Evolutionary conservation across 2,797 vertebrate genomes (phyloP).

Genomic region (Percopsis omiscomaycus): DNA sequence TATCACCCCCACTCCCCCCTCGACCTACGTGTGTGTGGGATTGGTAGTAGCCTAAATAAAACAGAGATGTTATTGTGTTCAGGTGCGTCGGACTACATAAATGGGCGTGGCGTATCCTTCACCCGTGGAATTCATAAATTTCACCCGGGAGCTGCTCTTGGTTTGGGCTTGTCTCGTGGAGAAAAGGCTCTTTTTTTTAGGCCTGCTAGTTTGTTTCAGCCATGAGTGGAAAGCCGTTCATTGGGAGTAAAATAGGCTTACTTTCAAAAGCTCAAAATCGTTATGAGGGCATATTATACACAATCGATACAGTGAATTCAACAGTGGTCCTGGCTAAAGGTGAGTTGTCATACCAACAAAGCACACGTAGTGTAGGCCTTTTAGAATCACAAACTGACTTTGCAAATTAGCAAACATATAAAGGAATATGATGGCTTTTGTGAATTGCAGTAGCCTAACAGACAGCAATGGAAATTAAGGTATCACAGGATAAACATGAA

Average conservation of each 20-base stretch:
- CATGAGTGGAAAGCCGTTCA: slow-evolving; percentile 87
- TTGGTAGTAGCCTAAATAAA: too few species aligned
- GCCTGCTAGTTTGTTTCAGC: not conserved
- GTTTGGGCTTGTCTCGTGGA: not conserved
- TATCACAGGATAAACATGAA: too few species aligned
- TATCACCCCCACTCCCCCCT: too few species aligned
- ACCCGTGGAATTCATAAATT: slow-evolving; percentile 50
- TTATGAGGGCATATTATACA: slow-evolving; percentile 94
- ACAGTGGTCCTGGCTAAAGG: slow-evolving; percentile 89
- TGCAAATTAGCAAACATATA: not conserved
- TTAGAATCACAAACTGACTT: not conserved
- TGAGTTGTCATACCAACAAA: slow-evolving; percentile 50
- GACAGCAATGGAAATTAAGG: too few species aligned
- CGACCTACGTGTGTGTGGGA: too few species aligned
- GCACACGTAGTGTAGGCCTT: too few species aligned
- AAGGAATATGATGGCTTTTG: too few species aligned
- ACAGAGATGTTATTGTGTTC: not conserved
- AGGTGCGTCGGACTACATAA: slow-evolving; percentile 51
- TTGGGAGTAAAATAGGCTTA: slow-evolving; percentile 89
- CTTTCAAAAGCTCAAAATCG: slow-evolving; percentile 95
- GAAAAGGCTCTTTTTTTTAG: not conserved
- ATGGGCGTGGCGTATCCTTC: slow-evolving; percentile 41
- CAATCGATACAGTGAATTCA: slow-evolving; percentile 91
- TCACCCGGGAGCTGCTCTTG: not conserved
- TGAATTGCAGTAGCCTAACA: too few species aligned